Evolutionary conservation across 2,113 vertebrate species (phyloP).

Genomic region (Ameiurus melas): DNA sequence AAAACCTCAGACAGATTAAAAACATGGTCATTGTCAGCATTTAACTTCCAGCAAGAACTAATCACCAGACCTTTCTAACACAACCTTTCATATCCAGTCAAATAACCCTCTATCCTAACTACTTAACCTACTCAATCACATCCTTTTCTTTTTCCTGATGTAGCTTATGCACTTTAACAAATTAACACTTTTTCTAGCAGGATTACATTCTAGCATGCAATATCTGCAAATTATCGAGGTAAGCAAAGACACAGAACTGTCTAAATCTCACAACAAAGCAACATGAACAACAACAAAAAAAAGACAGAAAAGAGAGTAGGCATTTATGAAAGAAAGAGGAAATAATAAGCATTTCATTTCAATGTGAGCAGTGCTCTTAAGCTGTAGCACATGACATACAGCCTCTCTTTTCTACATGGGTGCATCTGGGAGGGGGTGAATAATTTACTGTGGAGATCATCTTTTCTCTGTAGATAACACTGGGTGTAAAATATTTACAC

Average conservation of each 20-base stretch:
- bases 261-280: constrained; percentile 15
- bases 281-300: neutral
- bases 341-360: constrained; percentile 33
- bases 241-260: neutral
- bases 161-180: neutral
- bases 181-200: neutral
- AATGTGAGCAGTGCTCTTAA: constrained; percentile 42
- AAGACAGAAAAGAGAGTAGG: neutral
- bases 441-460: constrained; percentile 52
- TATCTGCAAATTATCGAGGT: neutral
- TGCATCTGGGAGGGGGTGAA: constrained; percentile 21
- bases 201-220: neutral
- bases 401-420: constrained; percentile 41
- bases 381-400: constrained; percentile 45
- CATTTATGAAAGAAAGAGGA: constrained; percentile 12
- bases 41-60: neutral
- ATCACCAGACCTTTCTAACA: neutral
- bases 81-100: neutral
- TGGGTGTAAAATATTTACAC: constrained; percentile 55
- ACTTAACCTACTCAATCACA: neutral
- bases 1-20: neutral
- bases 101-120: neutral
- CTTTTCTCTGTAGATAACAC: constrained; percentile 56
- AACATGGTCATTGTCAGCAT: neutral
- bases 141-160: neutral